Evolutionary conservation across 1,140 invertebrate species (phyloP), one percentile per base, ranked within the genome.

Genomic region (Glomeris maerens): DNA sequence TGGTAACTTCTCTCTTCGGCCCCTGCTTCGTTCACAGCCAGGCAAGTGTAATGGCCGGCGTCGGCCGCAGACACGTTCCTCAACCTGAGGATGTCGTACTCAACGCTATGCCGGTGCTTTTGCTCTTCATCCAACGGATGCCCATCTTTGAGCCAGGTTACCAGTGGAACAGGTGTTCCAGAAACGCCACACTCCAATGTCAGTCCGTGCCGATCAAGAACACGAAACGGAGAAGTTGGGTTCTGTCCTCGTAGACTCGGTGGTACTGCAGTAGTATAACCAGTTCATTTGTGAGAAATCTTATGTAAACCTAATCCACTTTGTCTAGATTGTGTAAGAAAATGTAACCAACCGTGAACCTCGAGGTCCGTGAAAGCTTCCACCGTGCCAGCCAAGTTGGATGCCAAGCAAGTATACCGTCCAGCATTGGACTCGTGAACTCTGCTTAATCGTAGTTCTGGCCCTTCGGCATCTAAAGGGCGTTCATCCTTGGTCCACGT

Each of bases 61-160:
- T 17, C 45, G 40, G 20, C 48, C 46, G 47, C 41, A 42, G 10
- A 26, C 44, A 36, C 31, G 31, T 36, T 36, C 17, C 17, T 17
- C 17, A 36, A 13, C 31, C 31, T 36, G n/a, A n/a, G n/a, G n/a
- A n/a, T n/a, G n/a, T n/a, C n/a, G n/a, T n/a, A n/a, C n/a, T n/a
- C n/a, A n/a, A n/a, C n/a, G n/a, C n/a, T n/a, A n/a, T n/a, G n/a
- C n/a, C n/a, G n/a, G n/a, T n/a, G n/a, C n/a, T n/a, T n/a, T n/a
- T n/a, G n/a, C n/a, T n/a, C n/a, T n/a, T n/a, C n/a, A n/a, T n/a
- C n/a, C 20, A 48, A 22, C 3, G n/a, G 27, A 20, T 39, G 27
- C 5, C 57, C 57, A 47, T 66, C 58, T 49, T 66, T 67, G 13
- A 59, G 61, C 69, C 69, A 71, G 4, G 55, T 57, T 17, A 71